A percentile compares a stretch with the other conserved stretches of the same genome.
phyloP scores from a whole-genome alignment of 2,888 invertebrate genomes.

The Drosophila infuscata region DNA sequence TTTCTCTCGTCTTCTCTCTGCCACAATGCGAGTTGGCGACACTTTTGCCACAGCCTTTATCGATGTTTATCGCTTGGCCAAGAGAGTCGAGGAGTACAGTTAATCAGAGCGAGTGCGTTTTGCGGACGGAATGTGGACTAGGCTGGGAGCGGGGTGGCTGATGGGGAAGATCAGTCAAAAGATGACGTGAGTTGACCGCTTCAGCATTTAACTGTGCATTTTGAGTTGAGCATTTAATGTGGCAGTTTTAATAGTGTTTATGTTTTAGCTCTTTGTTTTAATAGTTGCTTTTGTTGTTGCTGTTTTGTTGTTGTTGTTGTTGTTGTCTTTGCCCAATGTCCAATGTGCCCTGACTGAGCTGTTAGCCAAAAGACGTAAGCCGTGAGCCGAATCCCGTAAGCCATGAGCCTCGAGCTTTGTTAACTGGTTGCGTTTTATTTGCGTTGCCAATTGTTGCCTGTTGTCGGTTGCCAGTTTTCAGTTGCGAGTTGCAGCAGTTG shows the following conservation, averaged over 20 bases:
- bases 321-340: conserved; percentile 14
- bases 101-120: conserved; percentile 24
- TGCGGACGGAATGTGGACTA: not conserved
- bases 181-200: conserved; percentile 40
- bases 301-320: not conserved
- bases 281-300: conserved; percentile 3
- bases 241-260: conserved; percentile 28
- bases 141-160: not conserved
- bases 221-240: conserved; percentile 34
- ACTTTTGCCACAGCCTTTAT: conserved; percentile 37
- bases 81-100: conserved; percentile 16
- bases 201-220: conserved; percentile 61
- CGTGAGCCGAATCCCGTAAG: not conserved
- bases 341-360: conserved; percentile 13
- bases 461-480: conserved; percentile 13
- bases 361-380: not conserved
- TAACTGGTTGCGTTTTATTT: conserved; percentile 35
- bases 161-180: not conserved
- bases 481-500: conserved; percentile 17
- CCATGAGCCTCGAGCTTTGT: conserved; percentile 18
- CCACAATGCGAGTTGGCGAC: conserved; percentile 24
- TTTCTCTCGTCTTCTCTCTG: not conserved
- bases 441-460: conserved; percentile 26
- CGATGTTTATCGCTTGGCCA: conserved; percentile 29
- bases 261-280: conserved; percentile 22